Evolutionary conservation across 2,113 vertebrate genomes (phyloP), one percentile per base, ranked within the genome.

Genomic region (Xyrauchen texanus): DNA sequence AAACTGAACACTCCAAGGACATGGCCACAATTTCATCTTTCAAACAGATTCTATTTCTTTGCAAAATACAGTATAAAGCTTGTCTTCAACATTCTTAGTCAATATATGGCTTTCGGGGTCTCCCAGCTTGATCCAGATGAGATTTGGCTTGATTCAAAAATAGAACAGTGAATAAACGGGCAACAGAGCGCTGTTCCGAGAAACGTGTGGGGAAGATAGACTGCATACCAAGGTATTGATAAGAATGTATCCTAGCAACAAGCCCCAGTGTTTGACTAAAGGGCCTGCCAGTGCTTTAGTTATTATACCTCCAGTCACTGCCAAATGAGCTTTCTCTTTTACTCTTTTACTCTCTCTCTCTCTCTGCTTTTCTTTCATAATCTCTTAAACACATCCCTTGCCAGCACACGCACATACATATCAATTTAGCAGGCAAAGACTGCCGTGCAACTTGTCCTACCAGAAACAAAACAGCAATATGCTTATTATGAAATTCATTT

Each of bases 181-280:
- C 71, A 70, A 69, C 65, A n/a, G 62, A 61, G 71, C 44, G 8
- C 12, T 51, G 34, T 16, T 67, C 61, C 21, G 51, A 79, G 67
- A 77, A 79, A 76, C 60, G 57, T 68, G 52, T 73, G 51, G 58
- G 69, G 46, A 64, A 76, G 79, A 82, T 64, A 80, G 76, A 78
- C 51, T n/a, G 76, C 86, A 88, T 87, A 76, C 86, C 83, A 77
- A 15, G 34, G 80, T 85, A 85, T 86, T 87, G 86, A 86, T 77
- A 84, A 86, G 80, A 82, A 47, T 16, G 85, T 87, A 51, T 83
- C 87, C 83, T 86, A 84, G 86, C 86, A 88, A 88, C 87, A 78
- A 82, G 73, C 75, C 62, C 78, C 52, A 76, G 79, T 86, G 84
- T 86, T 85, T 88, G 78, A 88, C 78, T 84, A 77, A 79, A 84